Percentiles rank a stretch among this genome's conserved stretches.
These are phyloP conservation scores for Tuberolachnus salignus DNA, from an alignment of 2,888 invertebrate species.

Conservation along the genomic window DNA sequence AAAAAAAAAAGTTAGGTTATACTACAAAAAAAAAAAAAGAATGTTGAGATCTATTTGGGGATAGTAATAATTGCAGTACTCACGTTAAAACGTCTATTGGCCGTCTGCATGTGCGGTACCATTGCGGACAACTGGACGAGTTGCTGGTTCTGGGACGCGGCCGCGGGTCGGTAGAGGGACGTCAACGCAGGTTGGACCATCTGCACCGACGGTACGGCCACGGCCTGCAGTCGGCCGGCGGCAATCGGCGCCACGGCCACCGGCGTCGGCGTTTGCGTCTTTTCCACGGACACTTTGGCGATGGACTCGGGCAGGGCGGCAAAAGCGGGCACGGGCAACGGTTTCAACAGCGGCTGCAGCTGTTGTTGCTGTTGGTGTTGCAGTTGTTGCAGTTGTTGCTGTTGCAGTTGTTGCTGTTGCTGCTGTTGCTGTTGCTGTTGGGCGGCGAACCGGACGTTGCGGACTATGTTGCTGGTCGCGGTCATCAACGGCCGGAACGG, in stretches of 20 bases:
- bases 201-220: background rate
- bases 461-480: constrained; percentile 66
- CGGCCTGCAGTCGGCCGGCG: constrained; percentile 34
- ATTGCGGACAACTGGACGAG: background rate
- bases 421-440: constrained; percentile 39
- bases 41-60: no score
- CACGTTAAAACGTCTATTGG: constrained; percentile 57
- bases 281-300: constrained; percentile 66
- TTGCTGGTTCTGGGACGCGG: background rate
- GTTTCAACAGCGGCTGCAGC: constrained; percentile 61
- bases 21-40: no score
- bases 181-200: constrained; percentile 58
- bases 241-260: background rate
- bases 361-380: constrained; percentile 8
- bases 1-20: no score
- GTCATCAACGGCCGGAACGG: constrained; percentile 81
- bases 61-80: constrained; percentile 8
- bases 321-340: constrained; percentile 65
- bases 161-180: background rate
- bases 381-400: constrained; percentile 59
- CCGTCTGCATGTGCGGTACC: background rate
- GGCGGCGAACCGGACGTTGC: constrained; percentile 59
- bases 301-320: constrained; percentile 68
- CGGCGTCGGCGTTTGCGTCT: constrained; percentile 60
- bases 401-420: background rate